These are phyloP conservation scores for Nerophis ophidion DNA, from an alignment of 2,113 vertebrate genomes.

Conservation along the genomic window DNA sequence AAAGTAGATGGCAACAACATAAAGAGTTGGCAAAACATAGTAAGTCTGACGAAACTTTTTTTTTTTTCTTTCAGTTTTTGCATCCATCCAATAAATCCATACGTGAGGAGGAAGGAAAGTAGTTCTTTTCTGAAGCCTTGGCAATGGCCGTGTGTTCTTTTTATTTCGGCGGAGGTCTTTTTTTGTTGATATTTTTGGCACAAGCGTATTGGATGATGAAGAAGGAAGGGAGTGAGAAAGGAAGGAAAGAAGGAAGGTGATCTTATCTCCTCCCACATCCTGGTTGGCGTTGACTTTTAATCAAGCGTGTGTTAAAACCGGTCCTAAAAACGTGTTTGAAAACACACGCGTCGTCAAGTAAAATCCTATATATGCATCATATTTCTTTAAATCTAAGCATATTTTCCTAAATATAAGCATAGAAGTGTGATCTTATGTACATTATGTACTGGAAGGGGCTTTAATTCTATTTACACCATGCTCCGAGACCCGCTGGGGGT, in stretches of 20 bases:
- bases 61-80: too few species aligned
- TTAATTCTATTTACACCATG: conserved; percentile 77
- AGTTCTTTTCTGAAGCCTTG: not conserved
- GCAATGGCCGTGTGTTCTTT: too few species aligned
- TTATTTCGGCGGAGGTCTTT: too few species aligned
- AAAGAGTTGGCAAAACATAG: conserved; percentile 31
- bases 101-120: not conserved
- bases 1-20: conserved; percentile 18
- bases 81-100: not conserved
- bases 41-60: conserved; percentile 7
- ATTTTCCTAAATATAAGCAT: conserved; percentile 72
- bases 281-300: conserved; percentile 33
- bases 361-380: conserved; percentile 50
- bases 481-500: conserved; percentile 89
- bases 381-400: conserved; percentile 73
- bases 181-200: conserved; percentile 5
- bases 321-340: conserved; percentile 72
- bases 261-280: conserved; percentile 21
- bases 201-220: conserved; percentile 13
- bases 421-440: conserved; percentile 62
- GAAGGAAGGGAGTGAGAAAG: conserved; percentile 3
- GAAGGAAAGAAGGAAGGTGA: too few species aligned
- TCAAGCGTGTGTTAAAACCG: conserved; percentile 57
- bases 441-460: conserved; percentile 51
- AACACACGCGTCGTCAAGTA: conserved; percentile 69